Conservation (phyloP, 92 coral and sea anemone species). For the Palythoa caribaeorum region DNA sequence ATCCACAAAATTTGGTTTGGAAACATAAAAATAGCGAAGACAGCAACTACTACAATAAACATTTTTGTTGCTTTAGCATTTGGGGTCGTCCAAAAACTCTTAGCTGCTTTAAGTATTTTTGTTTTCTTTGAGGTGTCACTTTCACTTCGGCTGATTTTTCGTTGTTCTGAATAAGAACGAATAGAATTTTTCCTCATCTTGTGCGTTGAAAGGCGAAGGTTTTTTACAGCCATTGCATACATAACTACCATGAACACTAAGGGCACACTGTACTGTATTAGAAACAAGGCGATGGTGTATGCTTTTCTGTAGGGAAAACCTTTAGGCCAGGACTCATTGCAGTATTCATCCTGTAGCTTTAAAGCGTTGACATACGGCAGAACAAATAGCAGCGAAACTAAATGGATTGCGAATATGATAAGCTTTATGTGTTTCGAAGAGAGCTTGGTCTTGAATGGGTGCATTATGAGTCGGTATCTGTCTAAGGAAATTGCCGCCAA, state of each 20-base stretch:
- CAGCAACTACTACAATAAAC: slow-evolving; percentile 70
- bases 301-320: slow-evolving; percentile 74
- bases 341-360: slow-evolving; percentile 46
- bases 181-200: slow-evolving; percentile 32
- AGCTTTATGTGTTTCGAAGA: slow-evolving; percentile 68
- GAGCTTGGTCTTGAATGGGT: slow-evolving; percentile 85
- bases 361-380: slow-evolving; percentile 77
- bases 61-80: slow-evolving; percentile 67
- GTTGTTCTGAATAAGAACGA: neutral
- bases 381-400: slow-evolving; percentile 65
- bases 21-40: slow-evolving; percentile 71
- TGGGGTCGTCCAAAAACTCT: slow-evolving; percentile 9
- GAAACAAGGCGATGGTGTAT: slow-evolving; percentile 78
- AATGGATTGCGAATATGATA: slow-evolving; percentile 62
- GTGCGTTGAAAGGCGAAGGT: slow-evolving; percentile 55
- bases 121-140: neutral
- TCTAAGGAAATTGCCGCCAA: slow-evolving; percentile 91
- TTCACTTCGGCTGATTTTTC: neutral
- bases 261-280: slow-evolving; percentile 86
- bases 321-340: slow-evolving; percentile 83
- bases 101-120: neutral
- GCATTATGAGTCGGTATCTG: slow-evolving; percentile 91
- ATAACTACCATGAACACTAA: slow-evolving; percentile 78
- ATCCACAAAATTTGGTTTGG: slow-evolving; percentile 77
- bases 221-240: slow-evolving; percentile 74